phyloP scores from a whole-genome alignment of 2,113 vertebrate species.

The Romanogobio albipinnatus region DNA sequence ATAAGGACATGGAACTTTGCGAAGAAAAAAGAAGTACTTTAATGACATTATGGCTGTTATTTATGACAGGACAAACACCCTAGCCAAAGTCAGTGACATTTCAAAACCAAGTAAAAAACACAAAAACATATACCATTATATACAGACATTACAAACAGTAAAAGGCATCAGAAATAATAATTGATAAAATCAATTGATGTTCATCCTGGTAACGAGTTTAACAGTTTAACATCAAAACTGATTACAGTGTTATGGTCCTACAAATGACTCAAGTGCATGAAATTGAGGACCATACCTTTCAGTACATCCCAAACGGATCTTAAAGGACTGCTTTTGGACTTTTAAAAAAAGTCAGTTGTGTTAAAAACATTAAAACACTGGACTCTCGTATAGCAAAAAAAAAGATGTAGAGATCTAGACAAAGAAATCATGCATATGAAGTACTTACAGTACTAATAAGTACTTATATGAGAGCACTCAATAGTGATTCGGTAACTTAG shows the following conservation, averaged over 20 bases:
- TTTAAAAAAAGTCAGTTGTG: neutral
- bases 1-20: slow-evolving; percentile 7
- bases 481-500: neutral
- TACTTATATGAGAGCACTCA: neutral
- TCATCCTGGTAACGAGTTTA: slow-evolving; percentile 44
- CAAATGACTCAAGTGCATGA: slow-evolving; percentile 34
- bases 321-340: neutral
- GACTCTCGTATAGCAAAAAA: neutral
- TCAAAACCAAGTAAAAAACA: slow-evolving; percentile 43
- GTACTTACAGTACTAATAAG: too few species aligned
- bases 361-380: neutral
- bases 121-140: slow-evolving; percentile 32
- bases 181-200: slow-evolving; percentile 39
- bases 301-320: neutral
- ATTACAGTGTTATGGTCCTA: slow-evolving; percentile 55
- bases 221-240: slow-evolving; percentile 30
- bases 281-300: slow-evolving; percentile 9
- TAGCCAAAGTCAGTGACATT: slow-evolving; percentile 22
- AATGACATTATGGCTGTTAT: slow-evolving; percentile 47
- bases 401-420: neutral
- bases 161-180: slow-evolving; percentile 38
- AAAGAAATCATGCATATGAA: too few species aligned
- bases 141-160: slow-evolving; percentile 38
- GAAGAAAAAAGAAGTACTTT: slow-evolving; percentile 34
- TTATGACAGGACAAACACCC: slow-evolving; percentile 38